Percentiles rank a stretch among this genome's conserved stretches.
Conservation (phyloP, 2,113 vertebrate genomes). For the Ctenomys sociabilis region DNA sequence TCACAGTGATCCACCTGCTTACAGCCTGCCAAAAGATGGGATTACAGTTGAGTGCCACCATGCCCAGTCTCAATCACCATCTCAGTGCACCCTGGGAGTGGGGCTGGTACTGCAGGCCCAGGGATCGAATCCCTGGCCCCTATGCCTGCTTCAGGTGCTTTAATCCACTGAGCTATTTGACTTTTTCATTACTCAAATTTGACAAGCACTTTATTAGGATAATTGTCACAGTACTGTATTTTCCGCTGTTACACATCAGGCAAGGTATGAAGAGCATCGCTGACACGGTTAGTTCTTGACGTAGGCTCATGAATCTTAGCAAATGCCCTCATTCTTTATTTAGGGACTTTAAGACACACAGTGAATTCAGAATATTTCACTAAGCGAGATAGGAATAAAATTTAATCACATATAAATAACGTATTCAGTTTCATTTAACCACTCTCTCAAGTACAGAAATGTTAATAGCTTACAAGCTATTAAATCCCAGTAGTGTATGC, state of each 20-base stretch:
- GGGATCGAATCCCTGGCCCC: too few species aligned
- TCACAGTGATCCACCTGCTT: too few species aligned
- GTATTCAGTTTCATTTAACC: constrained; percentile 46
- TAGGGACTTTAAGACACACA: not conserved
- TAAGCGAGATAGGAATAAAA: constrained; percentile 21
- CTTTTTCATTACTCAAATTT: not conserved
- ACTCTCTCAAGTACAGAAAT: constrained; percentile 55
- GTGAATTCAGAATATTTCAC: constrained; percentile 40
- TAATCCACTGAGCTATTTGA: too few species aligned
- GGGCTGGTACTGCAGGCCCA: too few species aligned
- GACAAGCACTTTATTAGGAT: not conserved
- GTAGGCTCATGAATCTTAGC: too few species aligned
- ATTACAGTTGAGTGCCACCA: too few species aligned
- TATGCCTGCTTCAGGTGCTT: too few species aligned
- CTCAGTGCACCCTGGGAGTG: too few species aligned
- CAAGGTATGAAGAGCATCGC: too few species aligned
- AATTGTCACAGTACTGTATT: not conserved
- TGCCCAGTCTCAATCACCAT: too few species aligned
- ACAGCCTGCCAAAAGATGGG: too few species aligned
- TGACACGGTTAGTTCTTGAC: not conserved
- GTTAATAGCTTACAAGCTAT: constrained; percentile 52
- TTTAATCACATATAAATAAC: constrained; percentile 48
- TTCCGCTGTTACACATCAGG: not conserved
- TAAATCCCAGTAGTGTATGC: constrained; percentile 4
- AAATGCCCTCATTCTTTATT: not conserved